A percentile compares a stretch with the other conserved stretches of the same genome.
Evolutionary conservation across 1,140 invertebrate genomes (phyloP).

Genomic region (Drosophila micromelanica): DNA sequence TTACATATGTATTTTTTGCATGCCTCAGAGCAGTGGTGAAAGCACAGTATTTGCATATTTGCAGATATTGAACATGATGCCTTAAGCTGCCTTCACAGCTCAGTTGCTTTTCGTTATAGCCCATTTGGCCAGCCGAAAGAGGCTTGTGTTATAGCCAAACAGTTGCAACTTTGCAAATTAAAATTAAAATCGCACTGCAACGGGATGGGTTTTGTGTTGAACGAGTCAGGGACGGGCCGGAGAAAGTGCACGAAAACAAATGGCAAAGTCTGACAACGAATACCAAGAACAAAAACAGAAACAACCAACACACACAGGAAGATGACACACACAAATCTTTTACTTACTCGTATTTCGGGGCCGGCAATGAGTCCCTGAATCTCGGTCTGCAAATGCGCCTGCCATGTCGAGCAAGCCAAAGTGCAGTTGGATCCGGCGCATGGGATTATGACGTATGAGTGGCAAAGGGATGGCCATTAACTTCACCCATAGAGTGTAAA

Average conservation of each 20-base stretch:
- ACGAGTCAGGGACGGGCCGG: too few relatives aligned
- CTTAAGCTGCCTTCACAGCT: background rate
- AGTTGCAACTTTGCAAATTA: background rate
- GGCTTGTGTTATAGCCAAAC: background rate
- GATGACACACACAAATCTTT: slow-evolving; percentile 15
- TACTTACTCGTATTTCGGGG: slow-evolving; percentile 12
- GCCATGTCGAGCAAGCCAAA: background rate
- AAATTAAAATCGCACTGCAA: slow-evolving; percentile 6
- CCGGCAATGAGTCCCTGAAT: background rate
- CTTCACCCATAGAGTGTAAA: slow-evolving; percentile 11
- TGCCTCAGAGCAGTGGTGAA: background rate
- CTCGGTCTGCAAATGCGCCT: background rate
- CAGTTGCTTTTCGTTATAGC: background rate
- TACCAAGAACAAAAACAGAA: background rate
- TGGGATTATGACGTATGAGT: slow-evolving; percentile 55
- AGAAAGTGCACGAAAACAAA: background rate
- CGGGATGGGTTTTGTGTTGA: too few relatives aligned
- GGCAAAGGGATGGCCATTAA: slow-evolving; percentile 41
- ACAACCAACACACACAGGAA: background rate
- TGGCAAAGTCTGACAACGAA: background rate
- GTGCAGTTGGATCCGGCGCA: slow-evolving; percentile 22
- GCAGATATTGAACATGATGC: background rate
- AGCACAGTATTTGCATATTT: background rate
- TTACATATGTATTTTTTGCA: background rate
- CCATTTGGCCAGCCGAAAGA: background rate